Evolutionary conservation across 2,113 vertebrate species (phyloP).

Genomic region (Sterna hirundo): DNA sequence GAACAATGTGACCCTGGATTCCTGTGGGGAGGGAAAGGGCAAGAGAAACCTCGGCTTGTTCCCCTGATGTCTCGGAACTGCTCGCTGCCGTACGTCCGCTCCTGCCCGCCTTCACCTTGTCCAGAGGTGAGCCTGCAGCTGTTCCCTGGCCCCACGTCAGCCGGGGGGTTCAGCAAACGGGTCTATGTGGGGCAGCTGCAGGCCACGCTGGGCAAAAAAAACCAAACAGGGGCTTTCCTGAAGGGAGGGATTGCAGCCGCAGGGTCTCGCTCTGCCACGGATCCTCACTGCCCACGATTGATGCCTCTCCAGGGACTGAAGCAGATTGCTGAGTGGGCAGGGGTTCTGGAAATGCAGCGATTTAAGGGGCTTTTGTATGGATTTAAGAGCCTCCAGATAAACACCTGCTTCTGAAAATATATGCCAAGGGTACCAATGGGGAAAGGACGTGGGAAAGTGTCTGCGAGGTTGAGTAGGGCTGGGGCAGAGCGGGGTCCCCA

Average conservation of each 20-base stretch:
- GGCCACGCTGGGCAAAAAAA: not conserved
- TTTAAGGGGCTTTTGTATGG: not conserved
- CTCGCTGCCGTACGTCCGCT: accelerated
- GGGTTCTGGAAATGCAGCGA: not conserved
- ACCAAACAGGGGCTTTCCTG: not conserved
- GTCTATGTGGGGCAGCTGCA: not conserved
- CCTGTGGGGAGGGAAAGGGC: not conserved
- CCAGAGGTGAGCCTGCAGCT: not conserved
- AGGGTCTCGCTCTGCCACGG: accelerated
- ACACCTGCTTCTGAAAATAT: not conserved
- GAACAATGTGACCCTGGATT: not conserved
- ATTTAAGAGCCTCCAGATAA: not conserved
- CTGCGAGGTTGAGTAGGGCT: not conserved
- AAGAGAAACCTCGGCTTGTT: not conserved
- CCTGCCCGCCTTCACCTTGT: accelerated
- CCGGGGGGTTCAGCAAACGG: accelerated
- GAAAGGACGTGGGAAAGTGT: not conserved
- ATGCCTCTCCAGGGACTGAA: not conserved
- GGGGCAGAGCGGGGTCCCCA: not conserved
- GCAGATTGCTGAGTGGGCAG: not conserved
- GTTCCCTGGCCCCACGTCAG: accelerated
- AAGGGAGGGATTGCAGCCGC: not conserved
- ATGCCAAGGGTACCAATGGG: not conserved
- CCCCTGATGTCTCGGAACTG: not conserved
- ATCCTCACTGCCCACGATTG: accelerated